phyloP scores from a whole-genome alignment of 2,888 invertebrate genomes.

The Clitarchus hookeri region DNA sequence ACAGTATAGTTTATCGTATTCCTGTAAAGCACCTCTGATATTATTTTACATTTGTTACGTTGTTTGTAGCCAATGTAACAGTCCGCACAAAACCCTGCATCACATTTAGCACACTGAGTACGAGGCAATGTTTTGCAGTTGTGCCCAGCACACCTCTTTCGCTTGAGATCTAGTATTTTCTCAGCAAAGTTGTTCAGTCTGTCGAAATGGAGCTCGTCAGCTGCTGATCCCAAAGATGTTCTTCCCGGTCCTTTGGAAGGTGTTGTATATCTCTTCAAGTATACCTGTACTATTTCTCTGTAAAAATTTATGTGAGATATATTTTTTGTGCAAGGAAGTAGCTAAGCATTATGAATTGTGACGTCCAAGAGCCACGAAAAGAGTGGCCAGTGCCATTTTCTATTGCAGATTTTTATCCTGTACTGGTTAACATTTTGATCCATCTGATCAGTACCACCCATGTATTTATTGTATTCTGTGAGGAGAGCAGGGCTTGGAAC shows the following conservation, averaged over 20 bases:
- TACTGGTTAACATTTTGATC: too few species aligned
- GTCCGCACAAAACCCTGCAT: not conserved
- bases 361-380: not conserved
- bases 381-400: too few species aligned
- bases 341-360: not conserved
- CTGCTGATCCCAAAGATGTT: not conserved
- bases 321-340: not conserved
- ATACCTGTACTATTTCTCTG: too few species aligned
- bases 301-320: not conserved
- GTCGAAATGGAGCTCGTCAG: not conserved
- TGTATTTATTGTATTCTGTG: too few species aligned
- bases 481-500: too few species aligned
- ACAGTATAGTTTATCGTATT: not conserved
- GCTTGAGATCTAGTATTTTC: not conserved
- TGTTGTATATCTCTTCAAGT: not conserved
- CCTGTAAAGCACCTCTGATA: not conserved
- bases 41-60: not conserved
- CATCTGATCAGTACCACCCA: too few species aligned
- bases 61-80: too few species aligned
- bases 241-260: too few species aligned
- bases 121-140: not conserved
- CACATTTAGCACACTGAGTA: not conserved
- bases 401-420: too few species aligned
- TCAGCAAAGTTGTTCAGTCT: not conserved
- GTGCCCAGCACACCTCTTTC: not conserved